Percentiles rank a stretch among this genome's conserved stretches.
Evolutionary conservation across 2,888 invertebrate species (phyloP).

Genomic region (Pomacea canaliculata): DNA sequence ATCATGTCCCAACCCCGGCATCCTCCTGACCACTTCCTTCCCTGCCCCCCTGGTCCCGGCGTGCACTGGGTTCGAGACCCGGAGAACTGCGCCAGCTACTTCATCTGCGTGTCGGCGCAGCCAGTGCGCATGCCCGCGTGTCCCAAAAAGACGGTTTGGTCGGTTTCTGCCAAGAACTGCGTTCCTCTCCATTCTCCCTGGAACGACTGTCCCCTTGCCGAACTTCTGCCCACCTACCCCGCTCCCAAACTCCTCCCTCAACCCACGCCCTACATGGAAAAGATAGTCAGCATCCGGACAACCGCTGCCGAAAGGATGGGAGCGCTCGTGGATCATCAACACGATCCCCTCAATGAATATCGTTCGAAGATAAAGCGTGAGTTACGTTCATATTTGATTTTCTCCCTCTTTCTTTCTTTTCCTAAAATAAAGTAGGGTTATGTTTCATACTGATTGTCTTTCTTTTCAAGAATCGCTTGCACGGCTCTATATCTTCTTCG

Average conservation of each 20-base stretch:
- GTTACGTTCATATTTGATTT: neutral
- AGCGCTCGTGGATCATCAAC: neutral
- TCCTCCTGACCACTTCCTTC: neutral
- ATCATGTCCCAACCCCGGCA: slow-evolving; percentile 18
- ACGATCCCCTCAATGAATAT: neutral
- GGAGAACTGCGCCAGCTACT: slow-evolving; percentile 30
- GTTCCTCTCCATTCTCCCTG: slow-evolving; percentile 30
- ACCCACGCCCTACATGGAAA: slow-evolving; percentile 3
- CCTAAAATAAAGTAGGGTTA: too few relatives aligned
- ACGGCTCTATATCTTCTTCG: too few relatives aligned
- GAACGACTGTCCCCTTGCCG: neutral
- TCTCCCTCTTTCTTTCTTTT: neutral
- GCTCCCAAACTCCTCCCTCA: neutral
- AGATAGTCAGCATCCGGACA: neutral
- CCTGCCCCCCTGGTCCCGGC: slow-evolving; percentile 9
- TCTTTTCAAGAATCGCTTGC: too few relatives aligned
- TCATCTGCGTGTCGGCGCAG: slow-evolving; percentile 31
- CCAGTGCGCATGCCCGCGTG: slow-evolving; percentile 36
- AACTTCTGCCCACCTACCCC: neutral
- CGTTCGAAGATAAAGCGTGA: neutral
- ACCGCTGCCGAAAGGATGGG: neutral
- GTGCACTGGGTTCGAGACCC: slow-evolving; percentile 34
- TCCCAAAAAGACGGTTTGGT: slow-evolving; percentile 30
- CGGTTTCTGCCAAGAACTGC: slow-evolving; percentile 28
- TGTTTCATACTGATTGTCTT: too few relatives aligned